Evolutionary conservation across 2,888 invertebrate genomes (phyloP).

Genomic region (Drosophila aldrichi): DNA sequence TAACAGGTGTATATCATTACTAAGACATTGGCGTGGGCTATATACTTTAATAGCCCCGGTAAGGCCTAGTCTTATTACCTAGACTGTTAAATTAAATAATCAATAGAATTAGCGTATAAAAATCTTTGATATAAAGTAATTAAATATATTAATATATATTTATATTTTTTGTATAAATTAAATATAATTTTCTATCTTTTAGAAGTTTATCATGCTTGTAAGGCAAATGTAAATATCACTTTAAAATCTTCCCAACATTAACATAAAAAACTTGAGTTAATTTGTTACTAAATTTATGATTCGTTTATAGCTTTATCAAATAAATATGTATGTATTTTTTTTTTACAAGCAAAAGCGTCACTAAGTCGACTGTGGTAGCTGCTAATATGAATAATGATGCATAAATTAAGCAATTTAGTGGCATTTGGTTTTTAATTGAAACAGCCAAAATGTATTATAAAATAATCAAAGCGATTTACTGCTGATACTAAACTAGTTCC

Average conservation of each 20-base stretch:
- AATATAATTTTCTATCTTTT: too few relatives aligned
- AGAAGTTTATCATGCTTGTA: not conserved
- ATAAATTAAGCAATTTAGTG: slow-evolving; percentile 65
- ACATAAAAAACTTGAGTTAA: slow-evolving; percentile 12
- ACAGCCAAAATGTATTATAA: slow-evolving; percentile 42
- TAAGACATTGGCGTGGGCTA: not conserved
- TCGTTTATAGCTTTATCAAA: slow-evolving; percentile 12
- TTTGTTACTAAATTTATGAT: slow-evolving; percentile 24
- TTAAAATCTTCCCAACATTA: slow-evolving; percentile 6
- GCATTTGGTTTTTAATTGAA: slow-evolving; percentile 47
- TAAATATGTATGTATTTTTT: too few relatives aligned
- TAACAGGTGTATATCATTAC: not conserved
- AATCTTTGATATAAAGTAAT: too few relatives aligned
- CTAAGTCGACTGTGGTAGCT: slow-evolving; percentile 20
- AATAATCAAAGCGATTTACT: slow-evolving; percentile 39
- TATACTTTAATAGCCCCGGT: not conserved
- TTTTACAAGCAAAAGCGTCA: slow-evolving; percentile 17
- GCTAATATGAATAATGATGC: slow-evolving; percentile 26
- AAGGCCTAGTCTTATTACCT: too few relatives aligned
- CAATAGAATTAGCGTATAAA: not conserved
- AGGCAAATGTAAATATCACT: slow-evolving; percentile 11
- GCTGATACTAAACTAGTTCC: slow-evolving; percentile 6
- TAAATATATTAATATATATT: too few relatives aligned
- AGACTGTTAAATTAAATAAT: not conserved
- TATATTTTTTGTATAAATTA: too few relatives aligned